A percentile compares a stretch with the other conserved stretches of the same genome.
phyloP scores from a whole-genome alignment of 1,140 invertebrate species.

The Rhysida immarginata region DNA sequence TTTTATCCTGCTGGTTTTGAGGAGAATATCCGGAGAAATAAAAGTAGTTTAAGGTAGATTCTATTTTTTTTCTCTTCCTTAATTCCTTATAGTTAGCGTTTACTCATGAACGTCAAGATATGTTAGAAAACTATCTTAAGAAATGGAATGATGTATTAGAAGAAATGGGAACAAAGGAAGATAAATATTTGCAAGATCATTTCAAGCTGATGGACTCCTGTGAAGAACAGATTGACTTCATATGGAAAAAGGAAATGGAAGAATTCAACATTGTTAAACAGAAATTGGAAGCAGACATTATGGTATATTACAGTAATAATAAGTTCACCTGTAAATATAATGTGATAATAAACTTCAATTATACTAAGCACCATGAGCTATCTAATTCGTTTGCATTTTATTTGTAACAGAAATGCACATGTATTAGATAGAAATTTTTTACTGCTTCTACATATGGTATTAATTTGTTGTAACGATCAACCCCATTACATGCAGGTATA shows the following conservation, averaged over 20 bases:
- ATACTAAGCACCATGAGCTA: too few species aligned
- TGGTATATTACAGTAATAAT: slow-evolving; percentile 1
- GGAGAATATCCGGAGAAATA: too few species aligned
- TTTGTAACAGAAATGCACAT: too few species aligned
- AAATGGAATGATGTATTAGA: slow-evolving; percentile 1
- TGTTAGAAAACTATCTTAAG: background rate
- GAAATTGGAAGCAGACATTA: slow-evolving; percentile 2
- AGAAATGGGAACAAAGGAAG: background rate
- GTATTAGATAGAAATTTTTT: too few species aligned
- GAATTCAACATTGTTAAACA: slow-evolving; percentile 1
- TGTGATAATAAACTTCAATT: too few species aligned
- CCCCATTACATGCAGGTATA: too few species aligned
- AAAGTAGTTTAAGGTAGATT: too few species aligned
- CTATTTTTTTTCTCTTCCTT: too few species aligned
- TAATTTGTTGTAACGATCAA: too few species aligned
- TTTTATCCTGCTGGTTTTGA: too few species aligned
- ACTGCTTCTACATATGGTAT: too few species aligned
- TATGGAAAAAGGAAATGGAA: slow-evolving; percentile 1
- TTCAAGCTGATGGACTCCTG: background rate
- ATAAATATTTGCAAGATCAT: background rate
- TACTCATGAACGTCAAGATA: background rate
- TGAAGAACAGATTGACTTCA: background rate
- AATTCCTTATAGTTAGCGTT: slow-evolving; percentile 4
- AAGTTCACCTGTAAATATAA: background rate
- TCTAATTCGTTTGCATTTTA: too few species aligned